phyloP scores from a whole-genome alignment of 2,113 vertebrate genomes.

The Myxocyprinus asiaticus region DNA sequence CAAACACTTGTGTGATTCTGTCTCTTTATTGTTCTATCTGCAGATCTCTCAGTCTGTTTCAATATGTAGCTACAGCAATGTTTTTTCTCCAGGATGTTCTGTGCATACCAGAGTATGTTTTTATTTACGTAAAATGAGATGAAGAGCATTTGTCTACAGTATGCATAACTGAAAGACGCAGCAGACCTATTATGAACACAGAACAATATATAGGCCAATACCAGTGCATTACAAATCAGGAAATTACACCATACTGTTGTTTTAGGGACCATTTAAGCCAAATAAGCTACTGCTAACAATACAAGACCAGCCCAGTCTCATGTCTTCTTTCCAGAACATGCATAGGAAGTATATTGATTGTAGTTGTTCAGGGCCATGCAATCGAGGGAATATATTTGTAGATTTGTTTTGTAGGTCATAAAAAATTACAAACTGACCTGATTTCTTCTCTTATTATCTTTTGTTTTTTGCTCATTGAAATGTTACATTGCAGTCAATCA shows the following conservation, averaged over 20 bases:
- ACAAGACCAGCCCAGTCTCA: neutral
- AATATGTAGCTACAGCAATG: neutral
- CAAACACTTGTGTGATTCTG: neutral
- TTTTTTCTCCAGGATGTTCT: neutral
- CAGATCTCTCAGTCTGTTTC: neutral
- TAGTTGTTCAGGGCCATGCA: neutral
- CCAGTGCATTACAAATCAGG: neutral
- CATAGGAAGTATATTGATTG: neutral
- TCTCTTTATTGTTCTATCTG: neutral
- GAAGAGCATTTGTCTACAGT: neutral
- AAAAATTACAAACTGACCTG: neutral
- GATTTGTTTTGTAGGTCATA: neutral
- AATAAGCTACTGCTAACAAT: neutral
- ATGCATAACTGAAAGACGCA: neutral
- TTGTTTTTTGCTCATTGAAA: neutral
- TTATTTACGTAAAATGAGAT: neutral
- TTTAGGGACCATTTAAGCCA: slow-evolving; percentile 8
- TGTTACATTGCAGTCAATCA: neutral
- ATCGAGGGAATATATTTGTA: slow-evolving; percentile 2
- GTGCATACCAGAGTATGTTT: neutral
- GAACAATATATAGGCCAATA: neutral
- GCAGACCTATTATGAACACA: neutral
- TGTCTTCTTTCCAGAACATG: neutral
- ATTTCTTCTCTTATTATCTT: neutral
- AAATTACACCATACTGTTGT: neutral